phyloP scores from a whole-genome alignment of 2,113 vertebrate species.

The Indri indri region DNA sequence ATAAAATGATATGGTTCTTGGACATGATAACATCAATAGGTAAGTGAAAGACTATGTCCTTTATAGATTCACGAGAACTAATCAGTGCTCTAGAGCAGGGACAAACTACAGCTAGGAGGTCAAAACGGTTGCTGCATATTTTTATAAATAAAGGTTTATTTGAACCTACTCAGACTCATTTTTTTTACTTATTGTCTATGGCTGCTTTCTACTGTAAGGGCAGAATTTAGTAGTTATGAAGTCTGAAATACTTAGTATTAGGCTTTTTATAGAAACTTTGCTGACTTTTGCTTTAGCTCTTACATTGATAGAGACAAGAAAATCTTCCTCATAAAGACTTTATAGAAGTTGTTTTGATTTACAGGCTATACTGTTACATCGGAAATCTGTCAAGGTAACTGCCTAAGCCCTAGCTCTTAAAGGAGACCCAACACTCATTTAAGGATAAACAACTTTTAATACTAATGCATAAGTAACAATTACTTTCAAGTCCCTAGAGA shows the following conservation, averaged over 20 bases:
- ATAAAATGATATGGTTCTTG: not conserved
- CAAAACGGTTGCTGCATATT: not conserved
- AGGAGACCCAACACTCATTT: not conserved
- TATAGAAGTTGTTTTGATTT: not conserved
- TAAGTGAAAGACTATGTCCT: not conserved
- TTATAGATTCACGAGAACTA: not conserved
- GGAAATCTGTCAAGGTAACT: not conserved
- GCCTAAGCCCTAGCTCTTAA: not conserved
- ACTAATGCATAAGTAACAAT: not conserved
- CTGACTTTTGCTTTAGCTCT: not conserved
- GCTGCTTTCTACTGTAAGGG: not conserved
- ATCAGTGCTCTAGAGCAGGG: no score
- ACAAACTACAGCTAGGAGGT: not conserved
- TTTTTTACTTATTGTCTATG: not conserved
- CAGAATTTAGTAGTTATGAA: not conserved
- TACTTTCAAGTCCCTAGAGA: not conserved
- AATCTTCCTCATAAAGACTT: not conserved
- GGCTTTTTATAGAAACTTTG: not conserved
- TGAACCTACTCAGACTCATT: not conserved
- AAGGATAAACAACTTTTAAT: not conserved
- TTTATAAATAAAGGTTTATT: not conserved
- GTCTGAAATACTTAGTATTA: not conserved
- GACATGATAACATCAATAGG: not conserved
- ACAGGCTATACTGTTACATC: not conserved
- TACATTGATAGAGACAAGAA: not conserved